These are phyloP conservation scores for Lutraria rhynchaena DNA, from an alignment of 1,140 invertebrate species.

Conservation along the genomic window DNA sequence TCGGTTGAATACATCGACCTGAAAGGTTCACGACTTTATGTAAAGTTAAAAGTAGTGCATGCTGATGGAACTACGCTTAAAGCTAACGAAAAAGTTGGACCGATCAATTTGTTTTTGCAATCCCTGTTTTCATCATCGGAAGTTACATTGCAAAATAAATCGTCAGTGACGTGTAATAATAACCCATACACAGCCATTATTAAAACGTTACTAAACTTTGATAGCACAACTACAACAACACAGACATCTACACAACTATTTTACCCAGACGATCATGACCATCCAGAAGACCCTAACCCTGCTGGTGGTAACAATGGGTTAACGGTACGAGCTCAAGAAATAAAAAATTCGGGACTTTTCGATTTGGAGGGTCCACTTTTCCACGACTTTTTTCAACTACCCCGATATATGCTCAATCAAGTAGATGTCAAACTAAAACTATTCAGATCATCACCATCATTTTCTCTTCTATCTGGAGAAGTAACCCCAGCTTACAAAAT, in stretches of 20 bases:
- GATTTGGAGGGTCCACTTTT: slow-evolving; percentile 49
- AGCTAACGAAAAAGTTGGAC: slow-evolving; percentile 9
- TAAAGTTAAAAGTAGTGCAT: slow-evolving; percentile 25
- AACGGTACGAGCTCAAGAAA: not conserved
- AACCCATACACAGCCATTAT: slow-evolving; percentile 42
- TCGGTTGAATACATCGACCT: slow-evolving; percentile 1
- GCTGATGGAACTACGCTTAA: slow-evolving; percentile 15
- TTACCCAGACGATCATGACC: slow-evolving; percentile 39
- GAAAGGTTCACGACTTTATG: slow-evolving; percentile 6
- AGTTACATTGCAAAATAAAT: slow-evolving; percentile 42
- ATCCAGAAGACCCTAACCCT: slow-evolving; percentile 23
- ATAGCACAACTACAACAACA: slow-evolving; percentile 5
- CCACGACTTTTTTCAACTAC: slow-evolving; percentile 33
- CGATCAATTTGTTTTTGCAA: slow-evolving; percentile 41
- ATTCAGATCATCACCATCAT: slow-evolving; percentile 20
- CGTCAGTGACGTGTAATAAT: slow-evolving; percentile 22
- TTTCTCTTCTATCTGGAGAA: slow-evolving; percentile 23
- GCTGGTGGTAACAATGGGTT: slow-evolving; percentile 26
- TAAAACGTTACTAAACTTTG: slow-evolving; percentile 27
- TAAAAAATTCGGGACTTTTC: slow-evolving; percentile 6
- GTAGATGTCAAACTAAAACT: slow-evolving; percentile 44
- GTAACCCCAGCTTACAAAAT: slow-evolving; percentile 27
- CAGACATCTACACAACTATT: slow-evolving; percentile 34
- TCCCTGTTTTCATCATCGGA: slow-evolving; percentile 16
- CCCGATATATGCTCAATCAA: slow-evolving; percentile 47